Conservation (phyloP, 2,113 vertebrate genomes). For the Lutjanus erythropterus region DNA sequence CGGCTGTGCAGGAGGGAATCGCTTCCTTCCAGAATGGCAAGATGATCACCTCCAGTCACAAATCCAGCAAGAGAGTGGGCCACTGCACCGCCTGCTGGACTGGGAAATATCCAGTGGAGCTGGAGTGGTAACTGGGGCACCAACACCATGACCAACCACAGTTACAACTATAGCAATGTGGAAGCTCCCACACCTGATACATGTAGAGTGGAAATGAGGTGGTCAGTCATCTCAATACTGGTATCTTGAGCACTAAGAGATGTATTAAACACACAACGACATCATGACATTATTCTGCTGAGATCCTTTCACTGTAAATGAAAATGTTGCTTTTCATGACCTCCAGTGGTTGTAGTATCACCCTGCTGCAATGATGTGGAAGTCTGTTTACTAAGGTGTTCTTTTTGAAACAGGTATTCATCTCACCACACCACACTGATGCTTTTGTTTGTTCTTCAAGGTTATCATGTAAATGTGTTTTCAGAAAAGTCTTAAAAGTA, state of each 20-base stretch:
- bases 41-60: slow-evolving; percentile 80
- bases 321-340: background rate
- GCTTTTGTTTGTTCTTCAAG: background rate
- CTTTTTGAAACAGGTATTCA: background rate
- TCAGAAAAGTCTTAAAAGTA: background rate
- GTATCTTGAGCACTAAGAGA: background rate
- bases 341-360: background rate
- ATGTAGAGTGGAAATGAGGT: slow-evolving; percentile 6
- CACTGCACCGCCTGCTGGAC: slow-evolving; percentile 97
- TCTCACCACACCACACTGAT: background rate
- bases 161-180: background rate
- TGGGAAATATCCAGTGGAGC: slow-evolving; percentile 94
- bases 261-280: background rate
- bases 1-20: slow-evolving; percentile 92
- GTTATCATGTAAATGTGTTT: background rate
- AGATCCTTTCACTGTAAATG: background rate
- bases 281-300: background rate
- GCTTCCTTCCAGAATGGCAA: slow-evolving; percentile 78
- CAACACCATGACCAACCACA: background rate
- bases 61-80: slow-evolving; percentile 76
- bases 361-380: background rate
- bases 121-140: slow-evolving; percentile 89
- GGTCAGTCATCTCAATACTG: background rate
- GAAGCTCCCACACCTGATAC: background rate
- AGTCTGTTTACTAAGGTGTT: background rate